Conservation (phyloP, 2,797 vertebrate genomes). For the Chelon auratus region DNA sequence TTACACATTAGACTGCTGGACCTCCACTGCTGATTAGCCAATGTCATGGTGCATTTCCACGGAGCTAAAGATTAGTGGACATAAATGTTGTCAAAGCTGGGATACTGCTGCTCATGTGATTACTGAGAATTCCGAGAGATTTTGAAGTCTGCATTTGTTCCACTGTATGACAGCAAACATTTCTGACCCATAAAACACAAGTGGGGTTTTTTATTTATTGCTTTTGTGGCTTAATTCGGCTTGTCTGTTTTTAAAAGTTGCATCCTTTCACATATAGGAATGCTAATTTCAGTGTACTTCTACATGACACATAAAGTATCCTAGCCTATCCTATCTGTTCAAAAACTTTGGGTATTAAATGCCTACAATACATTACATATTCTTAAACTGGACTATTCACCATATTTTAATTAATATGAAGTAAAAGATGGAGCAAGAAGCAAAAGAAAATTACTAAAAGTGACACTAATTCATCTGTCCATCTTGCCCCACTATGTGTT, state of each 20-base stretch:
- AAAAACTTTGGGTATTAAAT: too few relatives aligned
- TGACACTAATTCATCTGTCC: not conserved
- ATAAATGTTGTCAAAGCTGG: not conserved
- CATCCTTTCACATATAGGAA: too few relatives aligned
- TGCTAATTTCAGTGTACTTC: too few relatives aligned
- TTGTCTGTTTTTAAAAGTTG: too few relatives aligned
- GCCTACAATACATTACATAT: too few relatives aligned
- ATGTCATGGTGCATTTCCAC: not conserved
- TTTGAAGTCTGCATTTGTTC: not conserved
- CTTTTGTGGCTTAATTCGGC: too few relatives aligned
- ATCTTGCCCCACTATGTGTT: not conserved
- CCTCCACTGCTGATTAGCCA: not conserved
- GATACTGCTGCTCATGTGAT: not conserved
- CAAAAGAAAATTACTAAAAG: too few relatives aligned
- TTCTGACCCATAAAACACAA: not conserved
- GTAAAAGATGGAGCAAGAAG: not conserved
- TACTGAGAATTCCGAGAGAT: not conserved
- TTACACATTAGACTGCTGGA: conserved; percentile 20
- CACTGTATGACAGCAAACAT: not conserved
- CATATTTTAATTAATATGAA: too few relatives aligned
- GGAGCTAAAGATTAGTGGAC: too few relatives aligned
- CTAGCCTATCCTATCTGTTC: too few relatives aligned
- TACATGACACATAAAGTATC: too few relatives aligned
- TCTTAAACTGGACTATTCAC: too few relatives aligned
- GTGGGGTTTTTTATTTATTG: not conserved